Conservation (phyloP, 2,113 vertebrate species). For the Stomatorhinus ivindoensis region DNA sequence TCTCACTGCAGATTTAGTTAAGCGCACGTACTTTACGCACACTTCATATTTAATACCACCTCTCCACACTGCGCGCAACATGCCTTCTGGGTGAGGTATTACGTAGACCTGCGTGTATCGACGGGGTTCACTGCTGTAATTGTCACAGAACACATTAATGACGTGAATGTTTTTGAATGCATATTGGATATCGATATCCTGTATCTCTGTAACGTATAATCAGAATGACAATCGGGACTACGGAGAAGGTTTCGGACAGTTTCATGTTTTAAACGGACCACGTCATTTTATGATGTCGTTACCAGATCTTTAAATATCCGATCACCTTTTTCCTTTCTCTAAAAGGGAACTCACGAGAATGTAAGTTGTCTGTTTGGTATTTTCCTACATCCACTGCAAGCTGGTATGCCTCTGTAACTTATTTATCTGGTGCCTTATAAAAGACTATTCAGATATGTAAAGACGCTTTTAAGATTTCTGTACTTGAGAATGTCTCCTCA, state of each 20-base stretch:
- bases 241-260: neutral
- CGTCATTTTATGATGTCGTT: neutral
- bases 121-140: neutral
- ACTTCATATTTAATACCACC: neutral
- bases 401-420: slow-evolving; percentile 41
- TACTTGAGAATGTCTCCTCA: slow-evolving; percentile 38
- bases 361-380: slow-evolving; percentile 19
- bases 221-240: neutral
- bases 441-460: slow-evolving; percentile 20
- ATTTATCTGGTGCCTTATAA: slow-evolving; percentile 79
- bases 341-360: neutral
- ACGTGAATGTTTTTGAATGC: neutral
- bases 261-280: neutral
- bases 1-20: neutral
- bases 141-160: neutral
- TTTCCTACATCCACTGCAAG: neutral
- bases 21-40: neutral
- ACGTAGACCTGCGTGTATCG: neutral
- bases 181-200: neutral
- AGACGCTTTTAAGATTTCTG: slow-evolving; percentile 22
- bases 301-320: neutral
- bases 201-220: neutral
- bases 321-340: slow-evolving; percentile 5
- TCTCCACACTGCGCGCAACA: neutral
- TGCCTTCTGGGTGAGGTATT: neutral